Evolutionary conservation across 2,888 invertebrate genomes (phyloP), one percentile per base, ranked within the genome.

Genomic region (Megaustenia siamemsis): DNA sequence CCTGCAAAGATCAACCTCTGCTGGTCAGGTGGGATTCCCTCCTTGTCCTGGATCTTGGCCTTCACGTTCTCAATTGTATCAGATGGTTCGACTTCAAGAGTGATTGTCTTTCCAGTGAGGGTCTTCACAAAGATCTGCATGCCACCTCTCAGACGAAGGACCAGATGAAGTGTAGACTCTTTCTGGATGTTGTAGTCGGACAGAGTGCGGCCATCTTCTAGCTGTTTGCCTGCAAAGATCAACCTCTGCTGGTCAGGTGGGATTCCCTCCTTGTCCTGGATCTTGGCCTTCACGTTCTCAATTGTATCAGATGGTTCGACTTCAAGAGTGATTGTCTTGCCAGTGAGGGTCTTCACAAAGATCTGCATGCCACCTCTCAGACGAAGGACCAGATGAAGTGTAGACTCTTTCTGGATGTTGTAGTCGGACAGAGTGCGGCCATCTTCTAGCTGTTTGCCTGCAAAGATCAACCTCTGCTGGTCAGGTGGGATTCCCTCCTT

Each of bases 21-120:
- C 94, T 97, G 97, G 94, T 97, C 97, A 83, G 95, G 95, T 1
- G 95, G 95, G 86, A 95, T 90, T 6, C 85, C 85, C 24, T 85
- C 85, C 53, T 85, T 85, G 82, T 85, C 85, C 43, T 85, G 85
- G 43, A 85, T 85, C 68, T 85, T 85, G 76, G 92, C 92, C 94
- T 98, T 98, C 45, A 98, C 97, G 96, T 98, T 98, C 95, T 98
- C 98, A 91, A 98, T 98, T 15, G 97, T 97, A 93, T 98, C 97
- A 0, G 97, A 97, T 81, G 97, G 96, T 94, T 98, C 98, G 10
- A 85, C 85, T 53, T 85, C 85, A 2, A 85, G 77, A 35, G 92
- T 93, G 86, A 93, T 93, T 43, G 92, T 92, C 87, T 93, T 93
- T 15, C 93, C 93, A 83, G 93, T 93, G 3, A 93, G 88, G 10